Conservation (phyloP, 2,888 invertebrate genomes). For the Phyto melanocephala region DNA sequence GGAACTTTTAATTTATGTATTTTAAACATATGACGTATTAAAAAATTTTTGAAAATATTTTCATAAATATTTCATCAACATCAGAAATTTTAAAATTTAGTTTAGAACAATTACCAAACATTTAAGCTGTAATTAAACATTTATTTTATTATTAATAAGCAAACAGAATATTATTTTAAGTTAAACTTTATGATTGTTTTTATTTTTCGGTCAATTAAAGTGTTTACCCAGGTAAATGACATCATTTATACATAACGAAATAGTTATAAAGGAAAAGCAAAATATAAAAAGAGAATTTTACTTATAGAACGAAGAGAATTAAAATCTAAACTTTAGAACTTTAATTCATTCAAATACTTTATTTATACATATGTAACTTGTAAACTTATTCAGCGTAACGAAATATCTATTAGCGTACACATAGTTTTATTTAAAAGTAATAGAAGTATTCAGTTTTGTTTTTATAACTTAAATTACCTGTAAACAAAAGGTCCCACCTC, state of each 20-base stretch:
- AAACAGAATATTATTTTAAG: not conserved
- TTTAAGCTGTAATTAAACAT: not conserved
- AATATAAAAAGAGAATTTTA: not conserved
- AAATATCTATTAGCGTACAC: not conserved
- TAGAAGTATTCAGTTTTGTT: not conserved
- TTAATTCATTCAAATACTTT: not conserved
- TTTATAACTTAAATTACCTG: slow-evolving; percentile 81
- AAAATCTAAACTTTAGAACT: slow-evolving; percentile 1
- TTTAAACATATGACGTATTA: no score
- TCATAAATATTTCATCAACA: not conserved
- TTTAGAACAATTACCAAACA: not conserved
- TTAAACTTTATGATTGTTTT: not conserved
- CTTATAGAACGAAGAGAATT: not conserved
- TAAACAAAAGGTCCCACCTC: slow-evolving; percentile 93
- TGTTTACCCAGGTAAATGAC: not conserved
- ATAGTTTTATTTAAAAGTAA: not conserved
- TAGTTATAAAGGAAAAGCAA: not conserved
- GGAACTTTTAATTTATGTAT: no score
- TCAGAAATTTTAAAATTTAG: not conserved
- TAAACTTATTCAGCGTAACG: slow-evolving; percentile 7
- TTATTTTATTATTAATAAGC: not conserved
- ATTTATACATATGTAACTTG: not conserved
- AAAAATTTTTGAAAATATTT: no score
- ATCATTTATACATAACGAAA: not conserved
- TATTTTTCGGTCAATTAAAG: not conserved